Evolutionary conservation across 2,113 vertebrate genomes (phyloP), one percentile per base, ranked within the genome.

Genomic region (Misgurnus mizolepis): DNA sequence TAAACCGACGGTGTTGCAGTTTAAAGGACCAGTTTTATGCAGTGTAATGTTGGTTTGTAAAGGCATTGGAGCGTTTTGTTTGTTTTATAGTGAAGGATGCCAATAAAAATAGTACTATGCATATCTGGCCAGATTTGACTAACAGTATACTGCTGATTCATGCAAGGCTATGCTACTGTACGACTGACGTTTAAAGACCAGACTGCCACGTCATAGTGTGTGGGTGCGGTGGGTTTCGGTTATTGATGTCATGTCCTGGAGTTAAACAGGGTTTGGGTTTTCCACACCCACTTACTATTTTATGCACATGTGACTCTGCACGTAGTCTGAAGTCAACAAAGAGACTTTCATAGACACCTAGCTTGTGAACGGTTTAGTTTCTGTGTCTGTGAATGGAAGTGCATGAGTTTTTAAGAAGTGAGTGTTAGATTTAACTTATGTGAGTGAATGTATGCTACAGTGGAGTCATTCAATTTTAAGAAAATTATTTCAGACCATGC

Each of bases 241-340:
- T 40, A 15, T n/a, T 76, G 45, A 3, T 14, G 15, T 66, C 62
- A 76, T 17, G 65, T 76, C 74, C 61, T 66, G 61, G 7, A 27
- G 6, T 60, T 10, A 3, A 76, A 18, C 17, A 4, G 34, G 15
- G 43, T 34, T 5, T 49, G 58, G 39, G 7, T 22, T 76, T 66
- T n/a, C 61, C 15, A 3, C 50, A 7, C 69, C 3, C 4, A 47
- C 71, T 34, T n/a, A 61, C 12, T 34, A 18, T 12, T 40, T 78
- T 43, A 56, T 15, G 22, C 11, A 74, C 61, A 17, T 60, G 55
- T 56, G 8, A 47, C 69, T 58, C 40, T 43, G 80, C 70, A 79
- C 80, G 50, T 82, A 84, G 74, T 15, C 69, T 68, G 6, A 77
- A 8, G 34, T 9, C 41, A 64, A 62, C 67, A 56, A 10, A 47